Evolutionary conservation across 2,797 vertebrate species (phyloP).

Genomic region (Australoheros facetus): DNA sequence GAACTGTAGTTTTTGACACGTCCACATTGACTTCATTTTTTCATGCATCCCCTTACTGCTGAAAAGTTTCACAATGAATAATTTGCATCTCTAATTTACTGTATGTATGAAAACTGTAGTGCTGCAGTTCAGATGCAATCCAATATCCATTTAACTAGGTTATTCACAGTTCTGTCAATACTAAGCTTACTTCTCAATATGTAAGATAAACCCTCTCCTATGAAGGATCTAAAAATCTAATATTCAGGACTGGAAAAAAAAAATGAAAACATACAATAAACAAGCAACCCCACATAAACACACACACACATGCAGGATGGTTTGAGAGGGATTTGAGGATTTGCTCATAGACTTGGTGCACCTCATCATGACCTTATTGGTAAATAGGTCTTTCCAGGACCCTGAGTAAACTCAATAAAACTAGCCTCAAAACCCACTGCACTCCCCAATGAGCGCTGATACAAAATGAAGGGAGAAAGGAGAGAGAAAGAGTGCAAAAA

Average conservation of each 20-base stretch:
- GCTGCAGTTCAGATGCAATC: conserved; percentile 20
- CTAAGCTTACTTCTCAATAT: conserved; percentile 53
- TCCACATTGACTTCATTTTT: not conserved
- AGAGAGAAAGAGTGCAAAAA: conserved; percentile 32
- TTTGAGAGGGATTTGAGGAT: conserved; percentile 65
- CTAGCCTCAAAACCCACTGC: conserved; percentile 67
- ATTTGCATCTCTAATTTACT: conserved; percentile 27
- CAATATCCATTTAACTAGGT: conserved; percentile 45
- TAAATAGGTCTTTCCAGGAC: conserved; percentile 73
- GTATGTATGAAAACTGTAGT: conserved; percentile 6
- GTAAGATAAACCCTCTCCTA: conserved; percentile 50
- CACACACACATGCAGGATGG: conserved; percentile 15
- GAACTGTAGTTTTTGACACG: not conserved
- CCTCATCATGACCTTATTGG: conserved; percentile 75
- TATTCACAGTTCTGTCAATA: conserved; percentile 64
- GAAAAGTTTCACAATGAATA: not conserved
- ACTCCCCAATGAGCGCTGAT: conserved; percentile 58
- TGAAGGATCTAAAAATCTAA: conserved; percentile 58
- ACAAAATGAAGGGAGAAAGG: conserved; percentile 39
- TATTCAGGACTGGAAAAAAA: conserved; percentile 23
- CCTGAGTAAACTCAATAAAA: conserved; percentile 81
- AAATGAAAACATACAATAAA: conserved; percentile 43
- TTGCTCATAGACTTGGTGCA: conserved; percentile 66
- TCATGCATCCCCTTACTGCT: not conserved
- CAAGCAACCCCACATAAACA: conserved; percentile 40